Evolutionary conservation across 2,888 invertebrate species (phyloP).

Genomic region (Parnassius orleans): DNA sequence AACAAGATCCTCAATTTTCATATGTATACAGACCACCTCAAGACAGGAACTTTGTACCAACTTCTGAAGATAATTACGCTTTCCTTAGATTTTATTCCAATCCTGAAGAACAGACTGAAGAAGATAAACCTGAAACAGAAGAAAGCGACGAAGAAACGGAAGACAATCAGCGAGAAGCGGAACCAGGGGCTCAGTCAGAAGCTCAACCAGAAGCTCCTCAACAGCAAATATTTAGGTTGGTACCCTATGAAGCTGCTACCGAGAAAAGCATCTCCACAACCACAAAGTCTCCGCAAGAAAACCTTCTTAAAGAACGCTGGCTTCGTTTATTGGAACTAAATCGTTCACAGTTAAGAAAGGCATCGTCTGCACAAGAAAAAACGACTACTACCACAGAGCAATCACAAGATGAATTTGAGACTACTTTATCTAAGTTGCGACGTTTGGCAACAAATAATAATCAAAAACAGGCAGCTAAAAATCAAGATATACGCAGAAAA

Average conservation of each 20-base stretch:
- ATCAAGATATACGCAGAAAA: constrained; percentile 43
- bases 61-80: constrained; percentile 21
- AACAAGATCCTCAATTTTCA: constrained; percentile 14
- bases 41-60: constrained; percentile 20
- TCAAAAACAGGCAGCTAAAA: constrained; percentile 45
- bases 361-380: constrained; percentile 22
- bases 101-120: constrained; percentile 24
- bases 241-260: constrained; percentile 33
- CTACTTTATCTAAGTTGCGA: constrained; percentile 40
- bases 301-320: constrained; percentile 33
- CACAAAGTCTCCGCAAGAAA: constrained; percentile 22
- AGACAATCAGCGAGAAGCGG: neutral
- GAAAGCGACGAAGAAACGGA: too few relatives aligned
- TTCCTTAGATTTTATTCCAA: constrained; percentile 20
- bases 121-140: constrained; percentile 4
- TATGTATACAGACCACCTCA: constrained; percentile 14
- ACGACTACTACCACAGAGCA: constrained; percentile 11
- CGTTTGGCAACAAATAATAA: constrained; percentile 51
- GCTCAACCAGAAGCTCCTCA: constrained; percentile 28
- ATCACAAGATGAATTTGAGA: constrained; percentile 25
- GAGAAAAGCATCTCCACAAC: constrained; percentile 30
- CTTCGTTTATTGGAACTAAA: constrained; percentile 31
- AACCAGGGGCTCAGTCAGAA: constrained; percentile 15
- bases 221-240: constrained; percentile 31
- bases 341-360: constrained; percentile 30